phyloP scores from a whole-genome alignment of 2,888 invertebrate species.

The Polylopha cassiicola region DNA sequence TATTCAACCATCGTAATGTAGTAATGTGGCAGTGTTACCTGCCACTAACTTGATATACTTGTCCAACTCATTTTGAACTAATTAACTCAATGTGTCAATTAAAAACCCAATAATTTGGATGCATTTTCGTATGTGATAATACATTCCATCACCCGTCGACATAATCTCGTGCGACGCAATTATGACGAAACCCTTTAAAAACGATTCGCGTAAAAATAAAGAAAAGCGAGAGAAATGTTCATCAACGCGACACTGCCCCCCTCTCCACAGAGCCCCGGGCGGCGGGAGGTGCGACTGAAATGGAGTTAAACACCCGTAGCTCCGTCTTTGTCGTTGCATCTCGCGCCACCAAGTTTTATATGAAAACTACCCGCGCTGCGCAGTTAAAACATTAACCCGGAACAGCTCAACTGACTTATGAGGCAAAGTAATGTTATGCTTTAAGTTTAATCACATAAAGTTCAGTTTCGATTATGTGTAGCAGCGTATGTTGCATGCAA shows the following conservation, averaged over 20 bases:
- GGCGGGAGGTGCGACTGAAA: constrained; percentile 63
- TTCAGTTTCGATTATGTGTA: constrained; percentile 10
- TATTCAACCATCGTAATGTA: too few relatives aligned
- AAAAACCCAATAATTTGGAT: not conserved
- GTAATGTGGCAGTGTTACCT: too few relatives aligned
- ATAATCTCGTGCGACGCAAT: constrained; percentile 71
- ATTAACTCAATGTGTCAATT: too few relatives aligned
- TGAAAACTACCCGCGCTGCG: constrained; percentile 75
- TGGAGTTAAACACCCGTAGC: constrained; percentile 36
- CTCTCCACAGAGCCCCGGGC: constrained; percentile 52
- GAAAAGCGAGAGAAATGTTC: constrained; percentile 76
- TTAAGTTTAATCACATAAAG: constrained; percentile 10
- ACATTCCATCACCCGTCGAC: constrained; percentile 56
- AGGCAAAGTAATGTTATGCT: constrained; percentile 24
- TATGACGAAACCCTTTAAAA: constrained; percentile 77
- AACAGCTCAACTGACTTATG: constrained; percentile 33
- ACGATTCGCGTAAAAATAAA: constrained; percentile 75
- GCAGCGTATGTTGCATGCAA: constrained; percentile 30
- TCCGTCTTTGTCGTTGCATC: constrained; percentile 58
- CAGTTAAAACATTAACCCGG: constrained; percentile 34
- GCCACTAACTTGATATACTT: too few relatives aligned
- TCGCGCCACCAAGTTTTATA: constrained; percentile 71
- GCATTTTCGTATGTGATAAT: constrained; percentile 15
- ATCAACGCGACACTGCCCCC: constrained; percentile 72
- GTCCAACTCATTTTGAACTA: too few relatives aligned